phyloP scores from a whole-genome alignment of 2,113 vertebrate genomes.

The Pteruthius melanotis region DNA sequence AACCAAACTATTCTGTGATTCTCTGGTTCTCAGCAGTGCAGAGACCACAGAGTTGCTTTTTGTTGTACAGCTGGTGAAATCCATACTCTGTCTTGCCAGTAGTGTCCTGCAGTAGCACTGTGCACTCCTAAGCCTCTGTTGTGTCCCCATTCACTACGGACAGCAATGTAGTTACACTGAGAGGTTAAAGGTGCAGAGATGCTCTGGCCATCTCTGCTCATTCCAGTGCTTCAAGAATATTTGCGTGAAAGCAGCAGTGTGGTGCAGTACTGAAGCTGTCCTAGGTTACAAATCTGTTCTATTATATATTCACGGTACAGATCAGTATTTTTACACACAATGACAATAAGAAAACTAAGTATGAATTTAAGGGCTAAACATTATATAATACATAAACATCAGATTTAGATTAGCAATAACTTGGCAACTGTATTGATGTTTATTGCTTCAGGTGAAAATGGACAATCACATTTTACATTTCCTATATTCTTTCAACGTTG shows the following conservation, averaged over 20 bases:
- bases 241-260: background rate
- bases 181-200: background rate
- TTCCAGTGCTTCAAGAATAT: background rate
- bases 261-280: background rate
- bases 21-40: background rate
- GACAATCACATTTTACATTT: background rate
- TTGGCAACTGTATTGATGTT: background rate
- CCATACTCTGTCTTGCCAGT: too few relatives aligned
- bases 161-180: background rate
- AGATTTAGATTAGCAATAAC: background rate
- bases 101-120: accelerated
- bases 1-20: background rate
- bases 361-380: background rate
- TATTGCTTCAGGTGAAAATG: background rate
- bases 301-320: background rate
- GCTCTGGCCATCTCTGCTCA: background rate
- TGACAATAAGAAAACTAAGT: background rate
- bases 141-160: accelerated
- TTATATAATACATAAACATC: background rate
- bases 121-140: background rate
- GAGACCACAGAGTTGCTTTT: background rate
- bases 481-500: background rate
- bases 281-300: background rate
- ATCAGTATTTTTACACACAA: background rate
- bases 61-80: background rate